Conservation (phyloP, 2,888 invertebrate species). For the Acleris laterana region DNA sequence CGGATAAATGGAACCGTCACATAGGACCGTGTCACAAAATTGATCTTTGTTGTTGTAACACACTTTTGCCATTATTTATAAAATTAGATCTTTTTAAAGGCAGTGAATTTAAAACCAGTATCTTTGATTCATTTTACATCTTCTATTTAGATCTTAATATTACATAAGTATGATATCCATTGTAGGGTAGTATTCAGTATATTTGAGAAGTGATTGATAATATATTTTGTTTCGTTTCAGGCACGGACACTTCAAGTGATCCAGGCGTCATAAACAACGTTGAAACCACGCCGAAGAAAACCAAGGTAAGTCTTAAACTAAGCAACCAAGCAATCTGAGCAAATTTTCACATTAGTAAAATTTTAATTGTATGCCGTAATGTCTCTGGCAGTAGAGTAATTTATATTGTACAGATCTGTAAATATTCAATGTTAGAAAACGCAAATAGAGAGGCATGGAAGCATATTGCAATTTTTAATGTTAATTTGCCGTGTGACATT, state of each 20-base stretch:
- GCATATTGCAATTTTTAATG: constrained; percentile 55
- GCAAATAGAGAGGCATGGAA: constrained; percentile 62
- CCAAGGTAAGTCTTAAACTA: constrained; percentile 63
- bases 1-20: no score
- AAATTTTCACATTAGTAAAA: constrained; percentile 41
- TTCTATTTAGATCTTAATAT: no score
- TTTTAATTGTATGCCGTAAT: constrained; percentile 42
- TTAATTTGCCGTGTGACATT: constrained; percentile 45
- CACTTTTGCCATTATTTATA: no score
- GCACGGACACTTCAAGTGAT: constrained; percentile 80
- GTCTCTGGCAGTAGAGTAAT: constrained; percentile 51
- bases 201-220: no score
- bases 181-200: no score
- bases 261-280: constrained; percentile 77
- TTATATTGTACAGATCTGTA: constrained; percentile 67
- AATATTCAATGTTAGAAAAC: constrained; percentile 66
- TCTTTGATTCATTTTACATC: no score
- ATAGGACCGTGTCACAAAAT: no score
- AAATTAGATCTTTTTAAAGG: no score
- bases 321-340: constrained; percentile 35
- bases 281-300: constrained; percentile 78
- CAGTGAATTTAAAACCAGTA: no score
- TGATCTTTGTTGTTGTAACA: no score
- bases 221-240: constrained; percentile 52
- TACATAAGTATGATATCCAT: no score